Evolutionary conservation across 2,888 invertebrate genomes (phyloP).

Genomic region (Lithosia quadra): DNA sequence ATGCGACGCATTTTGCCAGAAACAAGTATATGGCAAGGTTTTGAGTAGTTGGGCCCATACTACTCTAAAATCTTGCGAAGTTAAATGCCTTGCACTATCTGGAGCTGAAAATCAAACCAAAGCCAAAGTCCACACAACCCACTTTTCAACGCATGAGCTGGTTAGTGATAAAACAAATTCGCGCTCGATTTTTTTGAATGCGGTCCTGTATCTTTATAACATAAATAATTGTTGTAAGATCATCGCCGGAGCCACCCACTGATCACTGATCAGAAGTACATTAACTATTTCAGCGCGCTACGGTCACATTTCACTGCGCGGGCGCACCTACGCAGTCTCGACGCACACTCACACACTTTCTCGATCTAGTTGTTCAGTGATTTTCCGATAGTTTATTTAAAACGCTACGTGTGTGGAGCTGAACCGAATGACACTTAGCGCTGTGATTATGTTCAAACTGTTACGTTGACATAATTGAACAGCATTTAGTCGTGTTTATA

Average conservation of each 20-base stretch:
- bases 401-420: neutral
- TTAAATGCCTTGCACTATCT: too few relatives aligned
- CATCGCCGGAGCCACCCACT: constrained; percentile 53
- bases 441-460: neutral
- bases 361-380: constrained; percentile 16
- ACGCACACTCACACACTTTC: constrained; percentile 42
- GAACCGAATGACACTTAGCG: neutral
- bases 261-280: constrained; percentile 62
- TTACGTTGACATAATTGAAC: neutral
- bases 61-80: too few relatives aligned
- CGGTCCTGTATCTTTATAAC: constrained; percentile 1
- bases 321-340: constrained; percentile 62
- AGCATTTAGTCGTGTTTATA: neutral
- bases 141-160: neutral
- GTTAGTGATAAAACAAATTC: neutral
- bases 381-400: constrained; percentile 21
- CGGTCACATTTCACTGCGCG: constrained; percentile 56
- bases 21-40: too few relatives aligned
- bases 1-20: too few relatives aligned
- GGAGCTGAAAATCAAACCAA: neutral
- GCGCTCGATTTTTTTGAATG: neutral
- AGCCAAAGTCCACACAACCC: neutral
- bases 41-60: too few relatives aligned
- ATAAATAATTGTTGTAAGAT: constrained; percentile 16
- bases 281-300: constrained; percentile 52